A percentile compares a stretch with the other conserved stretches of the same genome.
These are phyloP conservation scores for Leucania comma DNA, from an alignment of 2,888 invertebrate genomes.

Conservation along the genomic window DNA sequence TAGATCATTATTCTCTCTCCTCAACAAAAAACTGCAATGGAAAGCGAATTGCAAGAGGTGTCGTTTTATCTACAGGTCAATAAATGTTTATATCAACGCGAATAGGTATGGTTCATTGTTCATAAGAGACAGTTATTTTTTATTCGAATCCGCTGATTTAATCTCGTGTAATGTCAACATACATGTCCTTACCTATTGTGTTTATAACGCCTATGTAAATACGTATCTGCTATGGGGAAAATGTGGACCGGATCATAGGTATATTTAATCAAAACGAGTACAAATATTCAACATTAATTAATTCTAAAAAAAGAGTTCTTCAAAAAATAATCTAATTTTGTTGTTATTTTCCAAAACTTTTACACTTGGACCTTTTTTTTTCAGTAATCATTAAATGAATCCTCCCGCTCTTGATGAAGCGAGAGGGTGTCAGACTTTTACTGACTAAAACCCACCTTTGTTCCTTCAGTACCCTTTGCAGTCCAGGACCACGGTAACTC, in stretches of 20 bases:
- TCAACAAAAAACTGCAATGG: constrained; percentile 50
- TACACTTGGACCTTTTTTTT: no score
- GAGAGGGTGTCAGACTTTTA: no score
- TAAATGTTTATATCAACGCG: constrained; percentile 22
- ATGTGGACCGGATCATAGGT: background rate
- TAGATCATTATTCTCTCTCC: background rate
- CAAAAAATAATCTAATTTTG: background rate
- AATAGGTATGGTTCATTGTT: constrained; percentile 57
- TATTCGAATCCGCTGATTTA: constrained; percentile 33
- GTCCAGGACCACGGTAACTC: no score
- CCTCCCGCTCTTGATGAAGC: no score
- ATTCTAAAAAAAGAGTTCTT: no score
- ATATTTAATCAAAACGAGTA: no score
- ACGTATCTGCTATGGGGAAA: constrained; percentile 11
- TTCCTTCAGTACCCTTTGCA: no score
- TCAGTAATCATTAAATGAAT: no score
- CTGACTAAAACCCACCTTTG: no score
- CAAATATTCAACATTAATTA: no score
- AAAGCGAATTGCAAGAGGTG: constrained; percentile 13
- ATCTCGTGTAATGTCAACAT: constrained; percentile 2
- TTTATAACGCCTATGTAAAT: background rate
- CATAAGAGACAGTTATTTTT: constrained; percentile 45
- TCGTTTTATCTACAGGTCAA: constrained; percentile 39
- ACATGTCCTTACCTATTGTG: background rate
- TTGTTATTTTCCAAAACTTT: background rate